Evolutionary conservation across 2,113 vertebrate species (phyloP), one percentile per base, ranked within the genome.

Genomic region (Montifringilla adamsi): DNA sequence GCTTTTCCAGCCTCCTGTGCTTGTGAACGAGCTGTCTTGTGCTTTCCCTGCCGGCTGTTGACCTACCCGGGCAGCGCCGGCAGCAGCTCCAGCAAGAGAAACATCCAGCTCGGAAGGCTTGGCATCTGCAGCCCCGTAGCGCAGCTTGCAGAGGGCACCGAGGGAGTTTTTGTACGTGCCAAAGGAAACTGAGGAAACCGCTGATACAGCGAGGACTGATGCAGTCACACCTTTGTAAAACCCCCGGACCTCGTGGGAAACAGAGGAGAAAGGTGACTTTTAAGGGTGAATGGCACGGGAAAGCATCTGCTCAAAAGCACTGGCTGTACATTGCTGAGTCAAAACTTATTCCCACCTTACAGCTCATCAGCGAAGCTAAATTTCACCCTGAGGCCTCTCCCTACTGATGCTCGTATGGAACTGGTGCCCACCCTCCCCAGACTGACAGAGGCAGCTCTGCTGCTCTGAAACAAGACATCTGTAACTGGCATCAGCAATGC

Each of bases 211-310:
- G 31, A 98, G 97, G 16, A 97, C 96, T 0, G 99, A 98, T 59
- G 98, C 97, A 4, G 98, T 98, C 85, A 98, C 96, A 15, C 99
- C 99, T 63, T 97, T 97, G 95, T 98, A 99, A 97, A 99, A 99
- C 9, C 99, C 98, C 66, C 94, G 37, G 14, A 98, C 79, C 98
- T 99, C 77, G 53, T 87, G 44, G 50, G 67, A 68, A 89, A 89
- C 37, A 59, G 44, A 93, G 47, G 43, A 19, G 52, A 55, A 56
- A 59, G 7, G 73, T 7, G 2, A 3, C 5, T 53, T 76, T 49
- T 9, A 50, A 60, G 22, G 78, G 37, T 7, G n/a, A 74, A 49
- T 12, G 43, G 20, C 39, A 2, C 11, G n/a, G 47, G 49, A 64
- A 81, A 41, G 39, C 27, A 16, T 35, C 50, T 59, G 15, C 44